Percentiles rank a stretch among this genome's conserved stretches.
Evolutionary conservation across 2,113 vertebrate species (phyloP).

Genomic region (Erinaceus europaeus): DNA sequence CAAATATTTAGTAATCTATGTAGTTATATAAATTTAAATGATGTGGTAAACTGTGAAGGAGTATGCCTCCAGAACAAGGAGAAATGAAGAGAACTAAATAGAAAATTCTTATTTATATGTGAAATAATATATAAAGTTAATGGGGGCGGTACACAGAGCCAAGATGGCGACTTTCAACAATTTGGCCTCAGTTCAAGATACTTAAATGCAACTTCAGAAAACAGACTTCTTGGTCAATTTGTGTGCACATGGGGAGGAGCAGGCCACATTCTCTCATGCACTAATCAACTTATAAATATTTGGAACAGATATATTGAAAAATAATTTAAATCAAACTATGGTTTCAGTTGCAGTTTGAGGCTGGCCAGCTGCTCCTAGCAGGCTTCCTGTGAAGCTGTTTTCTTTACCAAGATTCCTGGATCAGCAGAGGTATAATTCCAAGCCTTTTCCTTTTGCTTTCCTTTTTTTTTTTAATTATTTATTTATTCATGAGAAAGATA

Average conservation of each 20-base stretch:
- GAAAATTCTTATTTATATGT: background rate
- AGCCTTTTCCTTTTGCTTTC: too few relatives aligned
- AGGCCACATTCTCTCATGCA: too few relatives aligned
- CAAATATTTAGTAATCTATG: background rate
- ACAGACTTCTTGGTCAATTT: background rate
- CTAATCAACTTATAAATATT: background rate
- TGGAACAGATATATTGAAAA: conserved; percentile 1
- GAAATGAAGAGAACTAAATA: background rate
- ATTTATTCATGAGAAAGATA: too few relatives aligned
- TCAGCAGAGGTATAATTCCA: too few relatives aligned
- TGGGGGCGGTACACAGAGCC: too few relatives aligned
- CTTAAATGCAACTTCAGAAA: background rate
- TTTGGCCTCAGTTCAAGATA: background rate
- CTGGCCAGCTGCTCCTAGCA: too few relatives aligned
- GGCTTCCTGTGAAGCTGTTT: too few relatives aligned
- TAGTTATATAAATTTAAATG: conserved; percentile 2
- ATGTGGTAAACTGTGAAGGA: background rate
- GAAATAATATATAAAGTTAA: too few relatives aligned
- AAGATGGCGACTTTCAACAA: background rate
- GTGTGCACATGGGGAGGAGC: too few relatives aligned
- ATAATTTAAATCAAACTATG: background rate
- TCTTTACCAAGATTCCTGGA: too few relatives aligned
- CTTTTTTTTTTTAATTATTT: too few relatives aligned
- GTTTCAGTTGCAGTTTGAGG: background rate
- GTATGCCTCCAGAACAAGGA: background rate